Base-by-base conservation (phyloP, 2,797 vertebrate species). In the Xenentodon cancila region DNA sequence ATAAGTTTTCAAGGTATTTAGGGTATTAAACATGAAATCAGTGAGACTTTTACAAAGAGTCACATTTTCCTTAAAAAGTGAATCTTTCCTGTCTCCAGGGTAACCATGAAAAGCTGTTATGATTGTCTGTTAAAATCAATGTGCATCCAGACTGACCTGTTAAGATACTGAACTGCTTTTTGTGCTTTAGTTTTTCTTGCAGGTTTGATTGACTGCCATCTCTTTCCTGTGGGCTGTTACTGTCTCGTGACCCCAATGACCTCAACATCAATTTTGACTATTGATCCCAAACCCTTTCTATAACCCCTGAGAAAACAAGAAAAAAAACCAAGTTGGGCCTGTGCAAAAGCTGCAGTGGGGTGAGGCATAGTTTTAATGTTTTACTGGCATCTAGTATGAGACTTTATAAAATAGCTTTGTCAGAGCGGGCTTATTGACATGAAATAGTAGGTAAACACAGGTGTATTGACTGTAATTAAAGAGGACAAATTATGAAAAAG, bases 271-370 rank as follows among this genome's bases (percentile, higher is more conserved):
- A 21, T 65, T 77, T 83, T 77, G 76, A 79, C 73, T 54, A 15
- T 16, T 78, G 67, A 80, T 79, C 81, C 72, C 56, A 46, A 71
- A 77, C 72, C 86, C 69, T 71, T 68, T 66, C 67, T 59, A 48
- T 54, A 21, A 69, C 69, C 71, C 71, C 67, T 76, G 63, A 86
- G 73, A 40, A 40, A 40, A 40, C 34, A 37, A 40, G 37, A 13
- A 75, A 70, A 67, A 84, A n/a, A n/a, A n/a, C n/a, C 40, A 85
- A 59, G 20, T 82, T 81, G 70, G 77, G 64, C 40, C 17, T n/a
- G 70, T 81, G 73, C 75, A 68, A 69, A 77, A 76, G 80, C 82
- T 88, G 85, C 77, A 78, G 88, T 83, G 75, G 80, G 88, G 91
- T 91, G 60, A 82, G 87, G 15, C 20, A 22, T 22, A 7, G 21